Base-by-base conservation (phyloP, 1,140 invertebrate species). In the Thalassaphorura encarpata region DNA sequence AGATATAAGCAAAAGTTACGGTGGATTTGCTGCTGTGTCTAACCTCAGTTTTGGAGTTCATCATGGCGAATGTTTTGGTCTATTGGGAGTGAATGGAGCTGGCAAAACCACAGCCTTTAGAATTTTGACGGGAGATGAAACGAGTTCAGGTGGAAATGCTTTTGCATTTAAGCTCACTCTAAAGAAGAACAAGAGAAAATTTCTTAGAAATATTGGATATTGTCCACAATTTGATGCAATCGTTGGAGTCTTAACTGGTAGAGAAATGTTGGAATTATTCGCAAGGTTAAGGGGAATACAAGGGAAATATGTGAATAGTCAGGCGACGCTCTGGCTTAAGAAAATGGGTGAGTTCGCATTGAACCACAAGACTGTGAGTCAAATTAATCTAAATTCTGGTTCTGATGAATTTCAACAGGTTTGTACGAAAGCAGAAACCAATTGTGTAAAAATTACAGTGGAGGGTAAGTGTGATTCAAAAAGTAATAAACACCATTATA, bases 201-300 rank as follows among this genome's bases (percentile, higher is more conserved):
- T 47, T 24, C 4, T 58, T 15, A 33, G 31, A 11, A 42, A 69
- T 31, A 70, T 76, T 52, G 73, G 76, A 16, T 76, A 77, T 58
- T 77, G 74, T 60, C 74, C 75, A 2, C 72, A 73, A 63, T 75
- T 72, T 71, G 79, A 82, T 70, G 78, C 78, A 19, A 68, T 81
- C 41, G 70, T 80, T 52, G 71, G 74, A 54, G 68, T 77, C n/a
- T 67, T 81, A 56, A 79, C 75, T 21, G 77, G 77, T 1, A 62
- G 72, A 52, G 79, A 82, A 66, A 77, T 76, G 52, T 68, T 82
- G 3, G 47, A 64, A 53, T 73, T 80, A 59, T 80, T 76, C 69
- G 76, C 74, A 18, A 61, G 76, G 49, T 66, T 81, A 3, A 55
- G 78, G 46, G 78, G 79, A 31, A 67, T 74, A 15, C 56, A 67